These are phyloP conservation scores for Chionodraco myersi DNA, from an alignment of 2,113 vertebrate species.

Conservation along the genomic window DNA sequence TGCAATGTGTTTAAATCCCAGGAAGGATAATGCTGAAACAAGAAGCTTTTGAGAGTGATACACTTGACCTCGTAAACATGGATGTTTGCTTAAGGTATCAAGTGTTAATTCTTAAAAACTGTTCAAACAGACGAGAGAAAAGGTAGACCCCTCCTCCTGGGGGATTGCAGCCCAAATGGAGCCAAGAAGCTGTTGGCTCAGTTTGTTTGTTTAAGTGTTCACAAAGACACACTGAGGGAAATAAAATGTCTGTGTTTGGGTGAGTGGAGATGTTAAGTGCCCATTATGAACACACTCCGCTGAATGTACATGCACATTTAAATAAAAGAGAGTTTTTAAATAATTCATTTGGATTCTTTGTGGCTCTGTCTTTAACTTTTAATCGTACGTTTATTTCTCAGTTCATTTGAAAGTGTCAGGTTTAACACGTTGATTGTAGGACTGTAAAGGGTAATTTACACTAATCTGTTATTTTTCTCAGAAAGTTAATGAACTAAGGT, in stretches of 20 bases:
- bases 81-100: constrained; percentile 92
- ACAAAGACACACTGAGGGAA: constrained; percentile 38
- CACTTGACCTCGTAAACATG: constrained; percentile 93
- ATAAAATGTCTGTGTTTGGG: constrained; percentile 8
- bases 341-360: background rate
- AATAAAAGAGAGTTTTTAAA: constrained; percentile 53
- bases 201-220: constrained; percentile 69
- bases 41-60: constrained; percentile 86
- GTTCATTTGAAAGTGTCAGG: background rate
- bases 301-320: constrained; percentile 56
- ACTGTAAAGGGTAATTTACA: background rate
- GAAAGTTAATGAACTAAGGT: background rate
- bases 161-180: constrained; percentile 82
- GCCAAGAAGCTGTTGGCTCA: constrained; percentile 78
- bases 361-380: background rate
- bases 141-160: constrained; percentile 80
- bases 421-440: background rate
- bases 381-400: background rate
- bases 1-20: constrained; percentile 29
- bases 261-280: constrained; percentile 55
- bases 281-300: constrained; percentile 50
- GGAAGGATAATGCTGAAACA: constrained; percentile 13
- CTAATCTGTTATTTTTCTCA: background rate
- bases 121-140: constrained; percentile 89
- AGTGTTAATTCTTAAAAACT: constrained; percentile 87